Evolutionary conservation across 2,888 invertebrate species (phyloP), one percentile per base, ranked within the genome.

Genomic region (Hypsopygia costalis): DNA sequence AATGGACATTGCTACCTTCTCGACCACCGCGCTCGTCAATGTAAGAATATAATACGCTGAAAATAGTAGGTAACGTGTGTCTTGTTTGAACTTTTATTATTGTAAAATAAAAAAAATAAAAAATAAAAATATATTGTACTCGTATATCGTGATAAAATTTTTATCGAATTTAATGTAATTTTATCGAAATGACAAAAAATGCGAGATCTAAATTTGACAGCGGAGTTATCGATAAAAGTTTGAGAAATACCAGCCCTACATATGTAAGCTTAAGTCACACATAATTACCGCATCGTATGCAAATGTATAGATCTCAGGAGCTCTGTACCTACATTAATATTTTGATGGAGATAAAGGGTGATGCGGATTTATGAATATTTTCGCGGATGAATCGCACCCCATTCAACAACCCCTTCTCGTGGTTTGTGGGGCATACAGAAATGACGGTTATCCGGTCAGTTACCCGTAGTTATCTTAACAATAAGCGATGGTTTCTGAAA

Each of bases 251-350:
- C 25, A 25, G 6, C 25, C 2, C 25, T 25, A 25, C 25, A 6
- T 3, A 5, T 25, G n/a, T 25, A 25, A 25, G 25, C 25, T 7
- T 37, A 35, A 33, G 41, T 34, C 41, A 36, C 29, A 37, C 39
- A 41, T 44, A 44, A 47, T 47, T 44, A 44, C 47, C 40, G 44
- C 41, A 44, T 44, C 47, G 42, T 44, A 47, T 47, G 47, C 44
- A 47, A 47, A 47, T 42, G 38, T 32, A 16, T 32, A 27, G 31
- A 38, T 38, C 38, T 33, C 38, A 16, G 31, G 32, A 33, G 32
- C 32, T 22, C 38, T 21, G 37, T 16, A 38, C 38, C 38, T 32
- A 33, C 31, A 38, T 38, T 38, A 38, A 38, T 38, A 38, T 33
- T 38, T 32, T 38, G 38, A 37, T 37, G 36, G 12, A 31, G 38